These are phyloP conservation scores for Morinoia aosen DNA, from an alignment of 2,888 invertebrate species.

Conservation along the genomic window DNA sequence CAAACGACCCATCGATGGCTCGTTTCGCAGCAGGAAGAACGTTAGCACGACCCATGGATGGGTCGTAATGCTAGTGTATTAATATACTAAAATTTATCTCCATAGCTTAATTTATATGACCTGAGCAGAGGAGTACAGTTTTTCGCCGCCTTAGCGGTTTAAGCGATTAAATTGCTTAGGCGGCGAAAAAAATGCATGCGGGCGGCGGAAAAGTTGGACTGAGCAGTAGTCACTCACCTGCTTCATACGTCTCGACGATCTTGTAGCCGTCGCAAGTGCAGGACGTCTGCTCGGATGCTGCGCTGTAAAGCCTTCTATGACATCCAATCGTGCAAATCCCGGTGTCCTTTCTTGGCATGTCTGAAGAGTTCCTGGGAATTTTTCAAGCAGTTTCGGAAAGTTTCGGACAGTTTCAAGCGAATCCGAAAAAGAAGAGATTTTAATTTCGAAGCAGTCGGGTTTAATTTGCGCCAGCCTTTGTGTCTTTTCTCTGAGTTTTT, in stretches of 20 bases:
- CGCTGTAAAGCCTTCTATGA: background rate
- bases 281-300: background rate
- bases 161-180: too few relatives aligned
- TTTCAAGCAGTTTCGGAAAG: background rate
- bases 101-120: too few relatives aligned
- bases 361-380: background rate
- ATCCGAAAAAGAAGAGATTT: background rate
- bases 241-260: background rate
- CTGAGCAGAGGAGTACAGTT: too few relatives aligned
- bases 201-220: too few relatives aligned
- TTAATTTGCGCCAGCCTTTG: background rate
- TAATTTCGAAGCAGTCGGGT: background rate
- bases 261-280: background rate
- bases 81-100: too few relatives aligned
- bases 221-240: background rate
- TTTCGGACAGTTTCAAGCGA: background rate
- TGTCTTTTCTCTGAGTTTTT: background rate
- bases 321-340: constrained; percentile 21
- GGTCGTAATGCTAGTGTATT: too few relatives aligned
- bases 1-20: too few relatives aligned
- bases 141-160: too few relatives aligned
- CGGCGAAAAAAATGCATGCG: too few relatives aligned
- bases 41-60: too few relatives aligned
- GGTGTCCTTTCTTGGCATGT: background rate
- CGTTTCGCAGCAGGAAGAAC: too few relatives aligned